Evolutionary conservation across 2,888 invertebrate species (phyloP), one percentile per base, ranked within the genome.

Genomic region (Tubulanus polymorphus): DNA sequence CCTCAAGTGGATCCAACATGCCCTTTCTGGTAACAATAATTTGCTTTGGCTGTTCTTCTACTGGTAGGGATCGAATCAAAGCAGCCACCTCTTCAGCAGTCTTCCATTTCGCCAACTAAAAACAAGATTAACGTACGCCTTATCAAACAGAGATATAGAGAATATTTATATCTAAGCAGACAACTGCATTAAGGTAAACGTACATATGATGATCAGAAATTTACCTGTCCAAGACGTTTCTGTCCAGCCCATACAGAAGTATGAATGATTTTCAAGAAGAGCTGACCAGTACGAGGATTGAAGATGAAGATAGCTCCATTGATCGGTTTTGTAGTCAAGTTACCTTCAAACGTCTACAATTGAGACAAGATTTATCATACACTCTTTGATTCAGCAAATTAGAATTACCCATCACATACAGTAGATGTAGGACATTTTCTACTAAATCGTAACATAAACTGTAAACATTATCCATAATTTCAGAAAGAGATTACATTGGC

Each of bases 51-150:
- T 99, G 99, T 81, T 99, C 99, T 81, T 99, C 99, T 3, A 99
- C 97, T 0, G 99, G 99, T 63, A 99, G 82, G 0, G 99, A 99
- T 45, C 99, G 87, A 85, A 99, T 99, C 70, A 99, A 82, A 30
- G 99, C 99, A 1, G 99, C 99, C 18, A 99, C 99, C 88, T 99
- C 99, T 83, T 99, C 99, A 51, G 99, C 99, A 0, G 99, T 99
- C 82, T 99, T 99, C 99, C 99, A 99, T 81, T 99, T 99, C 10
- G 99, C 99, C 80, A 99, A 84, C 85, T 89, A 75, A 49, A 69
- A 62, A 47, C 35, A 3, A 45, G 18, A 18, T n/a, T 18, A n/a
- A 25, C 15, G 15, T 12, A n/a, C 6, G 45, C 20, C 32, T 18
- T n/a, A n/a, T n/a, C n/a, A n/a, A n/a, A n/a, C n/a, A n/a, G n/a